Base-by-base conservation (phyloP, 1,140 invertebrate genomes). In the Drosophila pandora region DNA sequence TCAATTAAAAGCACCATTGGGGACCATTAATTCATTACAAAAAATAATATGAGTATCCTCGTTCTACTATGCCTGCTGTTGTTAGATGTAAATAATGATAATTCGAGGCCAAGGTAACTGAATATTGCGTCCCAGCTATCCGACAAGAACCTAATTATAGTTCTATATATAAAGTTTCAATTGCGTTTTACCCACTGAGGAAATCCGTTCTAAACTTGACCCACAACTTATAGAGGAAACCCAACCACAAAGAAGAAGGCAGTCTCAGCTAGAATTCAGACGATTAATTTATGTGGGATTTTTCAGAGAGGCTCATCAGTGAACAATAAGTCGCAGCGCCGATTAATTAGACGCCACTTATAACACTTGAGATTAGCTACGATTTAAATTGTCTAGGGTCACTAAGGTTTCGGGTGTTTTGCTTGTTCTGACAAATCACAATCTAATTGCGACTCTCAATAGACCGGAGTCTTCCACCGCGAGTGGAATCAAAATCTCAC, bases 171-270 rank as follows among this genome's bases (percentile, higher is more conserved):
- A 17, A 3, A 3, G 3, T 34, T 53, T 54, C 23, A 63, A 62
- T 57, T 43, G 47, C 28, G 39, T 30, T 23, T 21, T 54, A 10
- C 41, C 48, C 32, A 61, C 43, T 10, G n/a, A 47, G 30, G 49
- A 37, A 37, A 69, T 58, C 43, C 72, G 23, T 59, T 62, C 61
- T 23, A 74, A 84, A 85, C 81, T 84, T 77, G 79, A 83, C 79
- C 65, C 53, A 45, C 45, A 47, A 37, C 41, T 21, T 34, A 1
- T 10, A 25, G 41, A 37, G 8, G 0, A 39, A 25, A 13, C 5
- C 34, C 13, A 43, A 12, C 17, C 17, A 47, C 7, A n/a, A 47
- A 43, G n/a, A 13, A 23, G 3, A 43, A 52, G 28, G 17, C 47
- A 62, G 37, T 45, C 32, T 17, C 9, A 56, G n/a, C 61, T 39